Evolutionary conservation across 2,888 invertebrate genomes (phyloP).

Genomic region (Neocrepidodera transversa): DNA sequence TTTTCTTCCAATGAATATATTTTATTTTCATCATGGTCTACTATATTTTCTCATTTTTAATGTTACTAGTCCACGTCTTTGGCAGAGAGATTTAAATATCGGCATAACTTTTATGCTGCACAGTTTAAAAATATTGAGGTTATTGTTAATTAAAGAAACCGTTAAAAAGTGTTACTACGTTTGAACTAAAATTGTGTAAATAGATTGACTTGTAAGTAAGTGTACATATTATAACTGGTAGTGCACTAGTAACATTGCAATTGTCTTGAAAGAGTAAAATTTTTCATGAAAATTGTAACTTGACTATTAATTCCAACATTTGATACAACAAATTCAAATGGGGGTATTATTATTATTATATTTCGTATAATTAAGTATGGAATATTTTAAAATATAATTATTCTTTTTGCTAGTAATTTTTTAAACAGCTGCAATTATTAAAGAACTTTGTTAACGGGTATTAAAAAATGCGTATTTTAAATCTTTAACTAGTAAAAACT

Average conservation of each 20-base stretch:
- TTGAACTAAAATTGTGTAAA: slow-evolving; percentile 35
- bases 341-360: neutral
- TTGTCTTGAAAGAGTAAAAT: slow-evolving; percentile 17
- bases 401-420: neutral
- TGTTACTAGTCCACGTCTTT: slow-evolving; percentile 39
- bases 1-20: no score
- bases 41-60: slow-evolving; percentile 17
- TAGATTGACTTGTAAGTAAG: slow-evolving; percentile 40
- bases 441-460: neutral
- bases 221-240: slow-evolving; percentile 40
- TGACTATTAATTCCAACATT: slow-evolving; percentile 6
- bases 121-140: slow-evolving; percentile 23
- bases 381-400: neutral
- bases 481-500: slow-evolving; percentile 4
- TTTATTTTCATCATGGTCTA: no score
- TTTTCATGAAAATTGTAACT: slow-evolving; percentile 9
- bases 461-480: neutral
- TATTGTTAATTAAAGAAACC: slow-evolving; percentile 19
- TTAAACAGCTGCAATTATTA: neutral
- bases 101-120: slow-evolving; percentile 2
- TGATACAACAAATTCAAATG: neutral
- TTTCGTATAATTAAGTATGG: neutral
- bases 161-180: slow-evolving; percentile 16
- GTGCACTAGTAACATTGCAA: slow-evolving; percentile 49
- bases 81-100: slow-evolving; percentile 13